phyloP scores from a whole-genome alignment of 2,888 invertebrate species.

The Labia minor region DNA sequence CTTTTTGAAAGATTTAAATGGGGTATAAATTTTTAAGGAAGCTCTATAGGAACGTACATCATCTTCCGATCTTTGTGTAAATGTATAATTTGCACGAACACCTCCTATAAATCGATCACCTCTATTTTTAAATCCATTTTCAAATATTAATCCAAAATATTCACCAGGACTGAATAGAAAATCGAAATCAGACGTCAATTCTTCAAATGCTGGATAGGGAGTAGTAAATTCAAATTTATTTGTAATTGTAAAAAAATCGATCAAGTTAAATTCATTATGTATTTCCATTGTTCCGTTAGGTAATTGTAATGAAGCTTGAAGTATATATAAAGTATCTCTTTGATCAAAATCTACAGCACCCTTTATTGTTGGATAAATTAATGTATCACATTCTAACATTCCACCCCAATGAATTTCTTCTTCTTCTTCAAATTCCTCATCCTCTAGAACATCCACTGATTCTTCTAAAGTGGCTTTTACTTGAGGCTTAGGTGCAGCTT shows the following conservation, averaged over 20 bases:
- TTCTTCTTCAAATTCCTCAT: slow-evolving; percentile 38
- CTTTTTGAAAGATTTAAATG: slow-evolving; percentile 21
- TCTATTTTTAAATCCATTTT: slow-evolving; percentile 42
- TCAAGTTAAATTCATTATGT: slow-evolving; percentile 41
- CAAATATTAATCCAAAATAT: slow-evolving; percentile 40
- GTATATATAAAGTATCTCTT: slow-evolving; percentile 39
- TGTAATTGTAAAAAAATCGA: slow-evolving; percentile 43
- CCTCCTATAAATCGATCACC: slow-evolving; percentile 36
- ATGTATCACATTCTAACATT: slow-evolving; percentile 44
- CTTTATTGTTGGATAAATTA: slow-evolving; percentile 47
- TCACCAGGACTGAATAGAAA: slow-evolving; percentile 39
- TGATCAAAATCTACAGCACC: slow-evolving; percentile 46
- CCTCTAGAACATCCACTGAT: slow-evolving; percentile 33
- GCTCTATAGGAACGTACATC: slow-evolving; percentile 39
- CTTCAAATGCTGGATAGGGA: slow-evolving; percentile 41
- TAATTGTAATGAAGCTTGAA: slow-evolving; percentile 40
- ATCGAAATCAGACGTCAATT: slow-evolving; percentile 42
- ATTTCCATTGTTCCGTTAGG: slow-evolving; percentile 46
- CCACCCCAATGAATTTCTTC: slow-evolving; percentile 46
- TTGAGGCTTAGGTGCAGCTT: slow-evolving; percentile 25
- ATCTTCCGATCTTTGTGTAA: slow-evolving; percentile 34
- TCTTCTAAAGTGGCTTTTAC: slow-evolving; percentile 25
- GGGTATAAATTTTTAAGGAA: slow-evolving; percentile 33
- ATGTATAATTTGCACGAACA: slow-evolving; percentile 41
- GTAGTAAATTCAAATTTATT: slow-evolving; percentile 47